Evolutionary conservation across 2,888 invertebrate genomes (phyloP), one percentile per base, ranked within the genome.

Genomic region (Prosopocoilus inquinatus): DNA sequence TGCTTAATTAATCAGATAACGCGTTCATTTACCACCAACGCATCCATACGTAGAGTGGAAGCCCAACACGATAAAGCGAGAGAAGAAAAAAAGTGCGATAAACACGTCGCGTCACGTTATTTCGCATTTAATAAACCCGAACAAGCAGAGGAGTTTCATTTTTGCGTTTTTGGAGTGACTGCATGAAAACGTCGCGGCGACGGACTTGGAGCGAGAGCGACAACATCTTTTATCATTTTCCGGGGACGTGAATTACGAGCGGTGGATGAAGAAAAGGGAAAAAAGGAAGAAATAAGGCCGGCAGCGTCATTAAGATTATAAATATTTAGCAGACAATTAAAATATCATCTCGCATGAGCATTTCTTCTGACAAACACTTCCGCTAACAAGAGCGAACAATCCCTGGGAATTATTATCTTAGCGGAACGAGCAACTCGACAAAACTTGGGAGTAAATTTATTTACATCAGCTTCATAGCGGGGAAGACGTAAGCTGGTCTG

Each of bases 391-490:
- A 47, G 50, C 53, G 51, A 60, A 63, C 58, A 60, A 56, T 53
- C 59, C 57, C 59, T 48, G 53, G 56, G 55, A 65, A 63, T 63
- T 66, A 63, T 64, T 64, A 65, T 64, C 61, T 60, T 49, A 45
- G 53, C 57, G 60, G 47, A 59, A 51, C 48, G 51, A 48, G 51
- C 55, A 51, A 58, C 53, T 45, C 55, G 36, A 38, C 49, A 58
- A 57, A 64, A 64, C 59, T 60, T 63, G 57, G 58, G 58, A 58
- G 60, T 61, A 63, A 67, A 67, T 67, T 67, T 67, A 67, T 67
- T 69, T 69, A 67, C 64, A 64, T 64, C 65, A 64, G 52, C 63
- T 59, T 64, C 61, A 60, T 56, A 63, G 55, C 58, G 50, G 60
- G 20, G 20, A 28, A 58, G 53, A 53, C 57, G 53, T 55, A 55